Evolutionary conservation across 1,140 invertebrate genomes (phyloP), one percentile per base, ranked within the genome.

Genomic region (Caerostris darwini): DNA sequence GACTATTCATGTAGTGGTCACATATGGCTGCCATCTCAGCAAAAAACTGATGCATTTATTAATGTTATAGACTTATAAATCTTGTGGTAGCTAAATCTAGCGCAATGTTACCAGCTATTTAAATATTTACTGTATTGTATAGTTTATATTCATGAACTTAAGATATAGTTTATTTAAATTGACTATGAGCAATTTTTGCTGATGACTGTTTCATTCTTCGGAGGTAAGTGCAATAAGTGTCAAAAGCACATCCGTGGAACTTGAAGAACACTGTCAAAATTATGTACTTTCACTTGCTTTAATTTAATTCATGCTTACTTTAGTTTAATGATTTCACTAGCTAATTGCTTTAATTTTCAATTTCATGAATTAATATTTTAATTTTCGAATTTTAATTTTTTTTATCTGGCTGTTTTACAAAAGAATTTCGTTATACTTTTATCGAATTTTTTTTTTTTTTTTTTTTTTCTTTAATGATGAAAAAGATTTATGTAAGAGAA

Each of bases 1-100:
- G 61, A 64, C 12, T 64, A 64, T 64, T 50, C 71, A 50, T 77
- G 8, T 19, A 85, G 82, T 85, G n/a, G 56, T 85, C 56, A n/a
- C 14, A 61, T 3, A 64, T 14, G 85, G 34, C 89, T 81, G 64
- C 71, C 69, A 56, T 81, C 81, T 90, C 71, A 92, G 90, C 90
- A 92, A 92, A n/a, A 81, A 59, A 85, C 34, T 19, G 14, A 93
- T 93, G 92, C 86, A 93, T 93, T 93, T 93, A 93, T 93, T 93
- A 77, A 88, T 93, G 92, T 93, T 93, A 89, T 87, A 88, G 92
- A 59, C n/a, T 58, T 87, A 7, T 14, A 83, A 93, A 64, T 64
- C 67, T 71, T 88, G 67, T 82, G 61, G 91, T 69, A 88, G 85
- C 67, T 88, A 77, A 54, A 93, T 81, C 59, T 87, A 93, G 92